Percentiles rank a stretch among this genome's conserved stretches.
Evolutionary conservation across 2,113 vertebrate species (phyloP).

Genomic region (Bubalus kerabau): DNA sequence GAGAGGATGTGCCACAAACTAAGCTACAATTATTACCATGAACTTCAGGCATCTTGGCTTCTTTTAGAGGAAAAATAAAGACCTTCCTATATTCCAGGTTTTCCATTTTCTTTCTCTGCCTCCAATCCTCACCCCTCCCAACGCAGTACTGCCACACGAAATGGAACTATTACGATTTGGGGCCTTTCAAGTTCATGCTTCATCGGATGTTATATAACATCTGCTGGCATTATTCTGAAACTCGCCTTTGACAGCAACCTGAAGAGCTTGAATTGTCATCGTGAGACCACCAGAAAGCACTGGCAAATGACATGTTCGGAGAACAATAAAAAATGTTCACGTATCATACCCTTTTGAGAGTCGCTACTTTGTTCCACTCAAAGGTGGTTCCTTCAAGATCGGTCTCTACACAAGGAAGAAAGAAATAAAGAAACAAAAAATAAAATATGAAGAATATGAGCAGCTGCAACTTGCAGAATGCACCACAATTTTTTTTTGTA

Average conservation of each 20-base stretch:
- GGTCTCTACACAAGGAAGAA: neutral
- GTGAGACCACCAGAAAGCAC: neutral
- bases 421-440: neutral
- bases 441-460: neutral
- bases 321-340: neutral
- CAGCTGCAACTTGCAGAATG: conserved; percentile 4
- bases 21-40: neutral
- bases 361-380: conserved; percentile 25
- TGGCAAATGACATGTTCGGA: neutral
- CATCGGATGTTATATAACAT: neutral
- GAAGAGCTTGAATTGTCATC: neutral
- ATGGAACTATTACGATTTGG: neutral
- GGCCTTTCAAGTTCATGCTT: conserved; percentile 22
- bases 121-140: neutral
- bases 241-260: neutral
- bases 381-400: conserved; percentile 16
- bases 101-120: neutral
- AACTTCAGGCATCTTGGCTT: neutral
- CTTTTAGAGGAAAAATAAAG: conserved; percentile 32
- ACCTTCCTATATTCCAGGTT: neutral
- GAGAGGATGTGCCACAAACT: neutral
- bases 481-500: neutral
- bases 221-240: neutral
- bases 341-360: neutral
- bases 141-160: neutral